phyloP scores from a whole-genome alignment of 2,113 vertebrate genomes.

The Oryzias celebensis region DNA sequence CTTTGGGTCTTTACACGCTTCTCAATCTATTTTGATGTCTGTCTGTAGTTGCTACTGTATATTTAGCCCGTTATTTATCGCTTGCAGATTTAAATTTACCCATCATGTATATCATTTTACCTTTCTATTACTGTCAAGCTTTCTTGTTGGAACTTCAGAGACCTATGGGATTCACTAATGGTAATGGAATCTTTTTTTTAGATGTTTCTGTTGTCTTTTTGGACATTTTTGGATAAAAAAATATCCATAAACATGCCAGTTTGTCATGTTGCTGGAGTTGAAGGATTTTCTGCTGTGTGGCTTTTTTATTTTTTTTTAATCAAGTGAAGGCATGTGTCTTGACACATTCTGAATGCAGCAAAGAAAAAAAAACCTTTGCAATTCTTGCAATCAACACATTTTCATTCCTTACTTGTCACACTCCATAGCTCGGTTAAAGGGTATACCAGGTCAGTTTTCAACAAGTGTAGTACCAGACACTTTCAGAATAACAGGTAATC shows the following conservation, averaged over 20 bases:
- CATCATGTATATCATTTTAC: constrained; percentile 26
- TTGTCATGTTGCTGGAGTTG: too few species aligned
- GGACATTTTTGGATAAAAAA: too few species aligned
- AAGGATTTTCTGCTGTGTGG: neutral
- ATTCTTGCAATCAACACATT: neutral
- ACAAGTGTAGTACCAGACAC: too few species aligned
- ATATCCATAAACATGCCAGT: too few species aligned
- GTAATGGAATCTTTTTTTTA: constrained; percentile 28
- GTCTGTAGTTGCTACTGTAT: constrained; percentile 28
- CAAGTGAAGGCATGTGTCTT: neutral
- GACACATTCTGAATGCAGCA: constrained; percentile 1
- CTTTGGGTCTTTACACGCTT: constrained; percentile 25
- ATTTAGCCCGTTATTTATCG: constrained; percentile 23
- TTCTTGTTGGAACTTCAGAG: constrained; percentile 9
- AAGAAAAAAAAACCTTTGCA: neutral
- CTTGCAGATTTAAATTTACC: constrained; percentile 22
- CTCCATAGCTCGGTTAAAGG: neutral
- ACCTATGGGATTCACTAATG: constrained; percentile 34
- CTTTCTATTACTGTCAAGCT: constrained; percentile 20
- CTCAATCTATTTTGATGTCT: constrained; percentile 42
- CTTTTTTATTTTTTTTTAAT: neutral
- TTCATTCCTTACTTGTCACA: neutral
- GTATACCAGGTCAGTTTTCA: neutral
- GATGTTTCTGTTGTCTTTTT: constrained; percentile 4
- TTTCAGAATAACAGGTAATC: neutral